Conservation (phyloP, 1,140 invertebrate genomes). For the Drosophila eugracilis region DNA sequence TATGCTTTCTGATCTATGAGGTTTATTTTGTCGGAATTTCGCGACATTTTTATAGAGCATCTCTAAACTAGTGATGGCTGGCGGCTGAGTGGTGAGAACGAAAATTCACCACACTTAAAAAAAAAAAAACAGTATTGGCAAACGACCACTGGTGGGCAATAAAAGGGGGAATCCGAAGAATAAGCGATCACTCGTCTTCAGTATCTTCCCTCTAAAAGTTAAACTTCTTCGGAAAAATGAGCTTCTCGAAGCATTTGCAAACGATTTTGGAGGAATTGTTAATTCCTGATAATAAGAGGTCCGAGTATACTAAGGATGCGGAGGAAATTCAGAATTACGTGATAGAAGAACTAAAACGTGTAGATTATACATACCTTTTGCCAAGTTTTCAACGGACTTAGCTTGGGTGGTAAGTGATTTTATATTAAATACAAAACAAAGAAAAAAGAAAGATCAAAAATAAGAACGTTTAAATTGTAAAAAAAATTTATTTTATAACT, state of each 20-base stretch:
- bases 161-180: background rate
- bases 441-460: background rate
- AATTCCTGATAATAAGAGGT: conserved; percentile 9
- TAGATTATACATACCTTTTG: conserved; percentile 7
- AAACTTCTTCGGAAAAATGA: conserved; percentile 1
- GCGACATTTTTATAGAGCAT: conserved; percentile 24
- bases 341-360: conserved; percentile 24
- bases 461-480: too few relatives aligned
- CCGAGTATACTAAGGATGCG: conserved; percentile 16
- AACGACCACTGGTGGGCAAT: background rate
- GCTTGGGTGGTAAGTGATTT: conserved; percentile 21
- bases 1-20: conserved; percentile 47
- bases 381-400: conserved; percentile 27
- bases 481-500: too few relatives aligned
- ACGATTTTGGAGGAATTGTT: conserved; percentile 11
- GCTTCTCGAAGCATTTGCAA: conserved; percentile 3
- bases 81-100: background rate
- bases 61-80: conserved; percentile 16
- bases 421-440: background rate
- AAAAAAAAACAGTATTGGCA: background rate
- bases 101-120: background rate
- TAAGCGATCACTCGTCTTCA: background rate
- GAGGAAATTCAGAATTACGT: conserved; percentile 26
- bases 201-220: background rate
- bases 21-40: conserved; percentile 54